Base-by-base conservation (phyloP, 2,797 vertebrate genomes). In the Epinephelus malabaricus region DNA sequence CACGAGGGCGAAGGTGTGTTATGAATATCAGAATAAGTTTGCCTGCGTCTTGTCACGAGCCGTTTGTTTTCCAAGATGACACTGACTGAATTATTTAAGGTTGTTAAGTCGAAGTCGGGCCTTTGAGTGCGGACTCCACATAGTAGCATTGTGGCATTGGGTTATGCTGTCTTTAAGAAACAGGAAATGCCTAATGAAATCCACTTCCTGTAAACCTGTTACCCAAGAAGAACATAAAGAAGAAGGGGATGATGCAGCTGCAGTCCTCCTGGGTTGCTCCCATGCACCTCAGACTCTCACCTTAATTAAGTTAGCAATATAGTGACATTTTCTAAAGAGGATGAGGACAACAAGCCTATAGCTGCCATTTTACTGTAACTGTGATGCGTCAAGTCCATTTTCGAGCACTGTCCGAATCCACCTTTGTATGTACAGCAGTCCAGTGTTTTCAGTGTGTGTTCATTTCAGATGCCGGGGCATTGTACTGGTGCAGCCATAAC, bases 191-290 rank as follows among this genome's bases (percentile, higher is more conserved):
- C 55, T 66, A 47, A 86, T 73, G 83, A 85, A 87, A 84, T 67
- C 15, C 45, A 77, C 73, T 89, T 94, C 90, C 92, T 92, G 62
- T 69, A 40, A 85, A 81, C 19, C 27, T 63, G 72, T 92, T 91
- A 75, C 87, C 67, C 66, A 94, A 92, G 76, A 51, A 19, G 47
- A 68, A 47, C 23, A 68, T 72, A 63, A 84, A 76, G 76, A 60
- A 74, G 60, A 76, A 83, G 51, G 38, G 72, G 43, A 43, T 43
- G 34, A 60, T 27, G 47, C 40, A 10, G 11, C 40, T 43, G 40
- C 40, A 43, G 9, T 12, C 40, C 40, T 10, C 3, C 40, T 43
- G 40, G 9, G 40, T 10, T 43, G 40, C 40, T 43, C 40, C 40
- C 3, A 12, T 43, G 40, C 11, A 12, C 9, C 40, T 43, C 10